Conservation (phyloP, 2,888 invertebrate species). For the Maniola hyperantus region DNA sequence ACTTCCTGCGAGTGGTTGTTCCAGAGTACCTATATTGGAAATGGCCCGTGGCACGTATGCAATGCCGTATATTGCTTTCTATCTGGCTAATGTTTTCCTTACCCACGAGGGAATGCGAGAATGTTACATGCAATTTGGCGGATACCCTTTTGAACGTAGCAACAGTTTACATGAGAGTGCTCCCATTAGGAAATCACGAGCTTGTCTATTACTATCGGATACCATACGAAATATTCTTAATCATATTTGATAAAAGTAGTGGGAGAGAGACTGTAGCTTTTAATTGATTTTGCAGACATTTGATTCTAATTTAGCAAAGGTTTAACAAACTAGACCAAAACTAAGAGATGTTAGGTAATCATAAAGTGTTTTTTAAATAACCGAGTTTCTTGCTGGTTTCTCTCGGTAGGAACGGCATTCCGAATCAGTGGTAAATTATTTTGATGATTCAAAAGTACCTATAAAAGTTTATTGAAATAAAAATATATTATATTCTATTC, state of each 20-base stretch:
- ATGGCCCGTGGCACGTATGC: slow-evolving; percentile 23
- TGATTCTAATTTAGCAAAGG: too few relatives aligned
- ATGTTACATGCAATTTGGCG: slow-evolving; percentile 26
- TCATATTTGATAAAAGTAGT: neutral
- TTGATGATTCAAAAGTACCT: too few relatives aligned
- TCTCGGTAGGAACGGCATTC: too few relatives aligned
- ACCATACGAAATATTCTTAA: neutral
- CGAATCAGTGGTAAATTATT: too few relatives aligned
- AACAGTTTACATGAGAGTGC: slow-evolving; percentile 19
- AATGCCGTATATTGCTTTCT: slow-evolving; percentile 25
- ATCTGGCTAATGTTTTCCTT: slow-evolving; percentile 26
- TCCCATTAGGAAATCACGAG: slow-evolving; percentile 23
- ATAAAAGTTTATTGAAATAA: too few relatives aligned
- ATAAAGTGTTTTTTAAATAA: too few relatives aligned
- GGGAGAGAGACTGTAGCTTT: neutral
- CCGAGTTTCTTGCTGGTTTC: too few relatives aligned
- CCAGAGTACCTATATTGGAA: slow-evolving; percentile 17
- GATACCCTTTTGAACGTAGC: slow-evolving; percentile 23
- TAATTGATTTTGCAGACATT: too few relatives aligned
- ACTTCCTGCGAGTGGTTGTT: slow-evolving; percentile 9
- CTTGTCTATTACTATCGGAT: slow-evolving; percentile 11
- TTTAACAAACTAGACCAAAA: too few relatives aligned
- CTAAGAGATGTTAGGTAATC: too few relatives aligned
- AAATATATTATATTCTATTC: too few relatives aligned
- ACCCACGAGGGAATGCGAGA: slow-evolving; percentile 20